Percentiles rank a stretch among this genome's conserved stretches.
Evolutionary conservation across 2,113 vertebrate species (phyloP).

Genomic region (Speoplatyrhinus poulsoni): DNA sequence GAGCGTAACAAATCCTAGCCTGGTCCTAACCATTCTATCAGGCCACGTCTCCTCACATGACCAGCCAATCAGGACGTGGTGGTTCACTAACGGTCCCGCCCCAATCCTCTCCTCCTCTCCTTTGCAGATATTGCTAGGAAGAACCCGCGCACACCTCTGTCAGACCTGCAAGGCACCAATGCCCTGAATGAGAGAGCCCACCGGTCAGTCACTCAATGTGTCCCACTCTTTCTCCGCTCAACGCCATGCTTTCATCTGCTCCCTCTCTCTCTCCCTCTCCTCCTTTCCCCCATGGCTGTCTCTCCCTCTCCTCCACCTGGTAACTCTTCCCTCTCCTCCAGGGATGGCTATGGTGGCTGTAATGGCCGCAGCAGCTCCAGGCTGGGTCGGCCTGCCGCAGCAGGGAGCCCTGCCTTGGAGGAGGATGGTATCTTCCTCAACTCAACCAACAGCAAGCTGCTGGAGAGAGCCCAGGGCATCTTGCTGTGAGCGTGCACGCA

Average conservation of each 20-base stretch:
- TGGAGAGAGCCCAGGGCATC: slow-evolving; percentile 95
- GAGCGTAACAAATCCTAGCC: too few species aligned
- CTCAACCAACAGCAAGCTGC: slow-evolving; percentile 88
- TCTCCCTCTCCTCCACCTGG: not conserved
- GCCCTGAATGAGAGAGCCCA: slow-evolving; percentile 85
- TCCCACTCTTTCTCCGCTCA: not conserved
- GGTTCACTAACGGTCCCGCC: too few species aligned
- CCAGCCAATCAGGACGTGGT: too few species aligned
- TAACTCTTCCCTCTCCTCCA: slow-evolving; percentile 37
- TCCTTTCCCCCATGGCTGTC: slow-evolving; percentile 43
- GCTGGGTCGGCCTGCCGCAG: slow-evolving; percentile 74
- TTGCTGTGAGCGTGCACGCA: slow-evolving; percentile 83
- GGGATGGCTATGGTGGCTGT: slow-evolving; percentile 76
- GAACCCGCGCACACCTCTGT: slow-evolving; percentile 86
- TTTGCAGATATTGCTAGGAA: slow-evolving; percentile 86
- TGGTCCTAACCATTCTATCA: too few species aligned
- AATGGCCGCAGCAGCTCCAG: slow-evolving; percentile 81
- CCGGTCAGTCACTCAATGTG: slow-evolving; percentile 76
- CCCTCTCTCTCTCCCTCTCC: not conserved
- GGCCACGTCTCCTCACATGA: too few species aligned
- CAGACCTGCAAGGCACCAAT: slow-evolving; percentile 91
- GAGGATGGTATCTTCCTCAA: slow-evolving; percentile 93
- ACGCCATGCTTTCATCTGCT: not conserved
- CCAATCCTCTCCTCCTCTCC: not conserved
- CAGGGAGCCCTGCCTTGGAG: slow-evolving; percentile 77